Base-by-base conservation (phyloP, 2,797 vertebrate species). In the Gallirallus australis region DNA sequence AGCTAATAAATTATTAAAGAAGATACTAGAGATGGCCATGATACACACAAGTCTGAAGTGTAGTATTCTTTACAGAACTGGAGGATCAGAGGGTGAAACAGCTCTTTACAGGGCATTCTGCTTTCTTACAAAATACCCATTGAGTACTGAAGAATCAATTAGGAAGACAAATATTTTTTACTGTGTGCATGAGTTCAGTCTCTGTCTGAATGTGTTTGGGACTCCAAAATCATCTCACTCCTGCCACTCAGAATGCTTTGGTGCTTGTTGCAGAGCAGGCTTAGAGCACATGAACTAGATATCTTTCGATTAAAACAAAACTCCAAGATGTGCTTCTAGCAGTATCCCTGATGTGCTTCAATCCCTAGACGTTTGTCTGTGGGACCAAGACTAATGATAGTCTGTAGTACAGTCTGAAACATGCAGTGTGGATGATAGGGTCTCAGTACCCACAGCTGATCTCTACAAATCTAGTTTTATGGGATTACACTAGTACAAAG, bases 21-120 rank as follows among this genome's bases (percentile, higher is more conserved):
- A 70, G n/a, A 59, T 82, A 69, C 23, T 78, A 31, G 59, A 63
- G 21, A 76, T 75, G 1, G 0, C 9, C 35, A 15, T 25, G 19
- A 50, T n/a, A 69, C 0, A 0, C 35, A 7, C 39, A 81, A 59
- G 35, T 82, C 39, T 15, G 47, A 52, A 73, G 14, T 0, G 0
- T 54, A 31, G 7, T 40, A 27, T 61, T 66, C 31, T 60, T 85
- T 35, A 24, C 12, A 77, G 30, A 65, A 61, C 21, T 39, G 27
- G 14, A 91, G 47, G 15, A 61, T 78, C 42, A 57, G 52, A 57
- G 16, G 3, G 15, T 37, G 10, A 10, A 1, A 48, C 8, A 48
- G 45, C 13, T 54, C 28, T 57, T 77, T 65, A 37, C 48, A 42
- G 18, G 60, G 12, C 24, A 47, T 68, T 21, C 52, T 68, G 7